Conservation (phyloP, 2,888 invertebrate genomes). For the Allophyes oxyacanthae region DNA sequence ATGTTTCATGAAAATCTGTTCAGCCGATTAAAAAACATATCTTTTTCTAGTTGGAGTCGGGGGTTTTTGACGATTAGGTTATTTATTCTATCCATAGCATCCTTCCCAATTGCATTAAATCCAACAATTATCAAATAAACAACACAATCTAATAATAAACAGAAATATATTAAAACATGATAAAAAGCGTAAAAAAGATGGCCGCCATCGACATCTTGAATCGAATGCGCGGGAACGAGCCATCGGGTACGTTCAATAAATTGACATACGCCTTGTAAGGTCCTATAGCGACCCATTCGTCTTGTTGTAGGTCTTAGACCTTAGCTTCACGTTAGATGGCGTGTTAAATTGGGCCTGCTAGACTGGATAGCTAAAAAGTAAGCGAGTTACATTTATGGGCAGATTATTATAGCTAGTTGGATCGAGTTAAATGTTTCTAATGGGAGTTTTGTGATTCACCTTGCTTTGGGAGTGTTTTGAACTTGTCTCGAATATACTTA, state of each 20-base stretch:
- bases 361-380: slow-evolving; percentile 65
- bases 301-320: slow-evolving; percentile 73
- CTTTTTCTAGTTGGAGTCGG: too few relatives aligned
- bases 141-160: slow-evolving; percentile 64
- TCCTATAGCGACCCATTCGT: slow-evolving; percentile 70
- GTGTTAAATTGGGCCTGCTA: slow-evolving; percentile 71
- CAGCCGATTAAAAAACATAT: too few relatives aligned
- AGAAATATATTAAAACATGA: slow-evolving; percentile 71
- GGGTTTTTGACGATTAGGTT: too few relatives aligned
- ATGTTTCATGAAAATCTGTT: too few relatives aligned
- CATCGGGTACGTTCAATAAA: slow-evolving; percentile 80
- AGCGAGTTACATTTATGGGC: slow-evolving; percentile 41
- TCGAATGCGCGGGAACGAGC: slow-evolving; percentile 76
- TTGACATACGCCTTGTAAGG: slow-evolving; percentile 86
- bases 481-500: too few relatives aligned
- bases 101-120: slow-evolving; percentile 19
- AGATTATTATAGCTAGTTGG: slow-evolving; percentile 31
- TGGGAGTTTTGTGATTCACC: background rate
- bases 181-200: slow-evolving; percentile 70
- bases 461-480: too few relatives aligned
- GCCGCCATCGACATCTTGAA: slow-evolving; percentile 72
- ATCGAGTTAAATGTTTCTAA: slow-evolving; percentile 33
- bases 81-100: too few relatives aligned
- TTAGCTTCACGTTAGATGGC: slow-evolving; percentile 69
- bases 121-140: slow-evolving; percentile 38